A percentile compares a stretch with the other conserved stretches of the same genome.
Evolutionary conservation across 1,140 invertebrate genomes (phyloP).

Genomic region (Drosophila biarmipes): DNA sequence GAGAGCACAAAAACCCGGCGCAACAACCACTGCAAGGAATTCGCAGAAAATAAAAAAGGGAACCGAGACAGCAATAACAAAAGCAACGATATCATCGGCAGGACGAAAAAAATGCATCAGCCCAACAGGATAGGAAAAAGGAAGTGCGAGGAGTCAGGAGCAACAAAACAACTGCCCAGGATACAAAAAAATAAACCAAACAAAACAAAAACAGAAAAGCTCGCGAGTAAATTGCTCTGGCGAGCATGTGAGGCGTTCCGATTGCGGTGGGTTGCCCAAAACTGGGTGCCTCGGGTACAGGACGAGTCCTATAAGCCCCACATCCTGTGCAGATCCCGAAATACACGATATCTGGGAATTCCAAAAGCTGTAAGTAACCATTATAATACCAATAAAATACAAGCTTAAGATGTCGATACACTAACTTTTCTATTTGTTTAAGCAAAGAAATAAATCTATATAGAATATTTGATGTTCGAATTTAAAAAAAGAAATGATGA

Average conservation of each 20-base stretch:
- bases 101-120: not conserved
- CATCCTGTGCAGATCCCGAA: not conserved
- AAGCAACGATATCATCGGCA: constrained; percentile 31
- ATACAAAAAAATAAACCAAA: not conserved
- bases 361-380: too few relatives aligned
- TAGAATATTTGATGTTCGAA: too few relatives aligned
- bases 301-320: not conserved
- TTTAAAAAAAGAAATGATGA: too few relatives aligned
- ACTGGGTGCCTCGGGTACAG: constrained; percentile 18
- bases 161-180: constrained; percentile 25
- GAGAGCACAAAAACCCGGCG: constrained; percentile 48
- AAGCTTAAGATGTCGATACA: too few relatives aligned
- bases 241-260: constrained; percentile 53
- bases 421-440: too few relatives aligned
- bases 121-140: constrained; percentile 14
- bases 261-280: constrained; percentile 36
- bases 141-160: constrained; percentile 6
- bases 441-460: too few relatives aligned
- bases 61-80: constrained; percentile 19
- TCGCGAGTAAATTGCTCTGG: constrained; percentile 71
- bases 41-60: constrained; percentile 1
- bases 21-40: constrained; percentile 1
- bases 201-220: constrained; percentile 29
- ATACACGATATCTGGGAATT: not conserved
- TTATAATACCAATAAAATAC: too few relatives aligned